Base-by-base conservation (phyloP, 2,888 invertebrate species). In the Malthinus seriepunctatus region DNA sequence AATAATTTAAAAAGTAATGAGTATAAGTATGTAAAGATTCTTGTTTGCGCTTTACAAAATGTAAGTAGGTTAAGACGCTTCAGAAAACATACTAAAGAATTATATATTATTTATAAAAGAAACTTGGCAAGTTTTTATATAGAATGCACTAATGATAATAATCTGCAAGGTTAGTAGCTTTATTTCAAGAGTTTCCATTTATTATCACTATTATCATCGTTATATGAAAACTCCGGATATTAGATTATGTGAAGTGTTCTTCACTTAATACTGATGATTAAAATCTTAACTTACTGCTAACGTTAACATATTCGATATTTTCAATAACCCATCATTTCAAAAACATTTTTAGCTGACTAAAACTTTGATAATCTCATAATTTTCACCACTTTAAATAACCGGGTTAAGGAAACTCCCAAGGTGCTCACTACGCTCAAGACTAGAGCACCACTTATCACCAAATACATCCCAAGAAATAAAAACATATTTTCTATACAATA, bases 141-240 rank as follows among this genome's bases (percentile, higher is more conserved):
- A 46, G 12, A 11, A 46, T 46, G 9, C 10, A 8, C 1, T 1
- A 33, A 32, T 14, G 56, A 56, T 56, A 46, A 56, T 10, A 50
- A 56, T 56, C 56, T 51, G 56, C 56, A 45, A 46, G 37, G 14
- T 33, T 51, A 23, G 51, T 45, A 51, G 37, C 51, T 50, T 31
- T 45, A 51, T 23, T 35, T 56, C 12, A 51, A 50, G 56, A 33
- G 50, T 39, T 37, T 53, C 42, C 9, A 12, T 5, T 23, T 31
- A 37, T 49, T 33, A 55, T 49, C 45, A 8, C 37, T 38, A 32
- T 12, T 42, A 32, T 32, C 10, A 35, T 44, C 34, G 32, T 51
- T 14, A 38, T 38, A 51, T 51, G n/a, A 44, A 45, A 50, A 49
- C 32, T 10, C 15, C 33, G 42, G 51, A 56, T 56, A 55, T 49